Evolutionary conservation across 2,797 vertebrate genomes (phyloP), one percentile per base, ranked within the genome.

Genomic region (Chiroxiphia lanceolata): DNA sequence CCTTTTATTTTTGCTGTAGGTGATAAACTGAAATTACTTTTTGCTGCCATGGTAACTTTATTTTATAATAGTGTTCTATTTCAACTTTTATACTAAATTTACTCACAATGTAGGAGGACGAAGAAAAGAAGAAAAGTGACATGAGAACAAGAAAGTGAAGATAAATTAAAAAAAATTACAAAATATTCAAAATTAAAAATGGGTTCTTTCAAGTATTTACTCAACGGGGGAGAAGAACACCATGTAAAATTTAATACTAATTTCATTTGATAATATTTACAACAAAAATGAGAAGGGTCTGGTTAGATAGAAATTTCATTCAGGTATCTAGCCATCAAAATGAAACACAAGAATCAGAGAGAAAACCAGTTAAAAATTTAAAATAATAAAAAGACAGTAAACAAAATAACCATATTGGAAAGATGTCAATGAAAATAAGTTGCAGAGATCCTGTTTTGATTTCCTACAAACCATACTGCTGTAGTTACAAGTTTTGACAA

Each of bases 21-120:
- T 78, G 26, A 81, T 74, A 91, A 94, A 90, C 13, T 50, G 60
- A 94, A 94, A 78, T 82, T 89, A 56, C 6, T 63, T 95, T 89
- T 84, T 76, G 89, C 34, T 95, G 51, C 83, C 71, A 87, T 87
- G 81, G 89, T 68, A 94, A 96, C 54, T 27, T 21, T 69, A 51
- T 90, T 81, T 89, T 84, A 76, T 75, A 82, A 48, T 86, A 79
- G 20, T 15, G 0, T 54, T 86, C 72, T 9, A 51, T 85, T 90
- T 94, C 12, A 45, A 40, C 11, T 86, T 74, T 81, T 50, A 42
- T 76, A 42, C 50, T 76, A 92, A 87, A 92, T 92, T 87, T 95
- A 11, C 13, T 90, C 65, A 65, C 20, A 40, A 38, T 27, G 50
- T 65, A 80, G 31, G 67, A 47, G 42, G 65, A 76, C 44, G 38